Base-by-base conservation (phyloP, 53 echinoderm and acorn worm species). In the Hippasteria phrygiana region DNA sequence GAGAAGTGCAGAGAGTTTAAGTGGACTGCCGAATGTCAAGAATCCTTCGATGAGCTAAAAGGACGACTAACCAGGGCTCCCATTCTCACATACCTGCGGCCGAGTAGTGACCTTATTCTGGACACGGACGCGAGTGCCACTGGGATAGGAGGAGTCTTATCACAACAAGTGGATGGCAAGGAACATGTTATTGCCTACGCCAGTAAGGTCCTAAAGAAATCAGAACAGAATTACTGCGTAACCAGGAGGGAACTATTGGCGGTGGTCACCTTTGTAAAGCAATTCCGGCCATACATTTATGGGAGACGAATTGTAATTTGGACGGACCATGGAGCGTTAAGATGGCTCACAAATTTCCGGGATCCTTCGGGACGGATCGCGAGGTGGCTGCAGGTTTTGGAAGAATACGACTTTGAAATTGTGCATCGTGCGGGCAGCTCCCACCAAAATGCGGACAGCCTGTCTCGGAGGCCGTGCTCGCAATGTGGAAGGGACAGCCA, bases 151-250 rank as follows among this genome's bases (percentile, higher is more conserved):
- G 91, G 87, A 38, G 91, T 91, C 17, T 53, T 91, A 1, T 91
- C 87, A 22, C 87, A 91, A 26, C n/a, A 39, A 13, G 27, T 85
- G 51, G 71, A 87, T 22, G 87, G 87, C 54, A 55, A 90, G n/a
- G 91, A 91, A 46, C 14, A 24, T 13, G 87, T 87, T 12, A 48
- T 91, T 9, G 46, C 87, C n/a, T 87, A 91, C 53, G 87, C 50
- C 77, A 91, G 87, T 28, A 62, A 51, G 4, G 77, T 76, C 31
- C 78, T 91, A 22, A 74, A 74, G 26, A 87, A 87, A 63, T 35
- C 77, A 9, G 87, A 91, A 64, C 63, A 87, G 31, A 62, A 75
- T 17, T 91, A 91, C 47, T 91, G 91, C 67, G 91, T 91, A 36
- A 91, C 91, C 5, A 39, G 91, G 20, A 74, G 64, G 54, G 87